These are phyloP conservation scores for Rhagonycha lutea DNA, from an alignment of 2,888 invertebrate genomes.

Conservation along the genomic window DNA sequence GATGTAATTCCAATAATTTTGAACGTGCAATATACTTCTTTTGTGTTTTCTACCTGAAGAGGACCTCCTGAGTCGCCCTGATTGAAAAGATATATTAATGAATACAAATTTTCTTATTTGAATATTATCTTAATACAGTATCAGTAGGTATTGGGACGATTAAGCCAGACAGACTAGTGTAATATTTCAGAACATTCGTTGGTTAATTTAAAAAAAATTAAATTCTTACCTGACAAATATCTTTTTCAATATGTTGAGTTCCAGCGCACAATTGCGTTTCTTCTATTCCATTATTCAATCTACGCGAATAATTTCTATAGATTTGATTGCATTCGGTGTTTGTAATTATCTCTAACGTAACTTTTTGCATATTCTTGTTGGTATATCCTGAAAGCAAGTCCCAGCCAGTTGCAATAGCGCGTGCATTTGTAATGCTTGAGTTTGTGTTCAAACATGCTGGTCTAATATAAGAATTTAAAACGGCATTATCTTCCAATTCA, in stretches of 20 bases:
- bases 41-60: constrained; percentile 47
- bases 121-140: neutral
- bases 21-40: constrained; percentile 51
- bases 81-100: constrained; percentile 28
- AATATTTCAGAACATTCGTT: too few relatives aligned
- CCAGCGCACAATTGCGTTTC: constrained; percentile 42
- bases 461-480: constrained; percentile 46
- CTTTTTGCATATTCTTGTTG: constrained; percentile 35
- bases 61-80: constrained; percentile 70
- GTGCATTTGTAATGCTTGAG: neutral
- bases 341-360: constrained; percentile 27
- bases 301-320: constrained; percentile 32
- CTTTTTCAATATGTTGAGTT: constrained; percentile 25
- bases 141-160: too few relatives aligned
- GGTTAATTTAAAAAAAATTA: neutral
- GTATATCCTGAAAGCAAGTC: constrained; percentile 34
- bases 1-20: constrained; percentile 55
- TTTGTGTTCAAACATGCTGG: constrained; percentile 53
- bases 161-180: too few relatives aligned
- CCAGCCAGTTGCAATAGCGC: constrained; percentile 52
- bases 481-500: constrained; percentile 45
- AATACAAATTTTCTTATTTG: neutral
- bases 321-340: constrained; percentile 24
- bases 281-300: constrained; percentile 32
- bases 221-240: constrained; percentile 40